Base-by-base conservation (phyloP, 2,888 invertebrate species). In the Cheilosia pagana region DNA sequence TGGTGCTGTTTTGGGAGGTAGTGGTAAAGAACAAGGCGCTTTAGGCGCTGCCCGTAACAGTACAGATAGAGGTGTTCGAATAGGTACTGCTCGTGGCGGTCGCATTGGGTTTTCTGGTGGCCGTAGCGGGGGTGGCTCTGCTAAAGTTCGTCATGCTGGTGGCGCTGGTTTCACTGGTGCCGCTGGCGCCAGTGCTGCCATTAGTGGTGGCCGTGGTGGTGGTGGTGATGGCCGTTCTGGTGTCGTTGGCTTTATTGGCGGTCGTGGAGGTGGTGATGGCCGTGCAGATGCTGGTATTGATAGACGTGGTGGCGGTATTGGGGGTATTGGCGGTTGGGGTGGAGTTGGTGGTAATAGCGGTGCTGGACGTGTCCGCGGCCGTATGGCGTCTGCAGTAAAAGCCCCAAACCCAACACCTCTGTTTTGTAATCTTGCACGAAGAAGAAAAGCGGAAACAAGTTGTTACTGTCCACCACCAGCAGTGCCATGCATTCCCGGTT, bases 391-490 rank as follows among this genome's bases (percentile, higher is more conserved):
- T n/a, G 67, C 48, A 21, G 21, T 39, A n/a, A 65, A 55, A 23
- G 48, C 53, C 14, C 16, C 67, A n/a, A 60, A 55, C 7, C 63
- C 67, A 14, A 43, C 28, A 31, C 72, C 65, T 3, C 19, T 81
- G n/a, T 63, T 87, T 50, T 60, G 52, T 65, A 75, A 65, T 31
- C 43, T 86, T 19, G 75, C 78, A 10, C 72, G 82, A 12, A 70
- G 74, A 53, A 63, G 68, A 5, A 77, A 77, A 35, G 41, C 65
- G 3, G 60, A 59, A 21, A n/a, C 48, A 8, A 48, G 57, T 41
- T 35, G 28, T 12, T 59, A 21, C 16, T 45, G 62, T 19, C 35
- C 43, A 28, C 12, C 55, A 3, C 48, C 53, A 0, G 62, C 48
- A 14, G 14, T 21, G 31, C 65, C 59, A 3, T 68, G 67, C 43